These are phyloP conservation scores for Alviniconcha marisindica DNA, from an alignment of 1,140 invertebrate genomes.

Conservation along the genomic window DNA sequence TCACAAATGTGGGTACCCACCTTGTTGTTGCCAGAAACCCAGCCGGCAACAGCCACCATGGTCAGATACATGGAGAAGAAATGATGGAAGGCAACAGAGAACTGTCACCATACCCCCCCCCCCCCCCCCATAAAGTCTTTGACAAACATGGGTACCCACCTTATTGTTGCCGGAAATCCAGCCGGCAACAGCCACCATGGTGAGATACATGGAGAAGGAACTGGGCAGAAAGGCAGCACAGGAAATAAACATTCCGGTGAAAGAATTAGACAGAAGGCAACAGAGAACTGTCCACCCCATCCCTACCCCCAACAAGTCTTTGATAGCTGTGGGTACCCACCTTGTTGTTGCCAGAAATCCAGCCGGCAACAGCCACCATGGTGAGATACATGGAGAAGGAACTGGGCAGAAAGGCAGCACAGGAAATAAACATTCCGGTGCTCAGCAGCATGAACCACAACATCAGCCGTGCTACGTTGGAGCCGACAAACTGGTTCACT, in stretches of 20 bases:
- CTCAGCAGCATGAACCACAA: conserved; percentile 90
- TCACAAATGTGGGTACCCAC: no score
- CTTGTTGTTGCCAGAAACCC: conserved; percentile 77
- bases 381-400: conserved; percentile 94
- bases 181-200: conserved; percentile 87
- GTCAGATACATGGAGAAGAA: conserved; percentile 91
- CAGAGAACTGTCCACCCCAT: no score
- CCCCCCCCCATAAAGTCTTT: no score
- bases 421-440: conserved; percentile 94
- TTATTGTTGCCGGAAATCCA: conserved; percentile 79
- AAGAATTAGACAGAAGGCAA: neutral
- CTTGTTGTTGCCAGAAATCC: conserved; percentile 76
- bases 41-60: conserved; percentile 88
- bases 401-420: conserved; percentile 94
- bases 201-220: conserved; percentile 58
- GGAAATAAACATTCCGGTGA: conserved; percentile 76
- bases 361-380: conserved; percentile 88
- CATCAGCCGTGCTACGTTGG: conserved; percentile 89
- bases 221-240: conserved; percentile 30
- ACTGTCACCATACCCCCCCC: no score
- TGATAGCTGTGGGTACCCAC: no score
- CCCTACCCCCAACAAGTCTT: no score
- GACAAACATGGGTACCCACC: no score
- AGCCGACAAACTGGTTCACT: conserved; percentile 91
- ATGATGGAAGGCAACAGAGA: no score